Evolutionary conservation across 2,113 vertebrate species (phyloP).

Genomic region (Balaenoptera acutorostrata): DNA sequence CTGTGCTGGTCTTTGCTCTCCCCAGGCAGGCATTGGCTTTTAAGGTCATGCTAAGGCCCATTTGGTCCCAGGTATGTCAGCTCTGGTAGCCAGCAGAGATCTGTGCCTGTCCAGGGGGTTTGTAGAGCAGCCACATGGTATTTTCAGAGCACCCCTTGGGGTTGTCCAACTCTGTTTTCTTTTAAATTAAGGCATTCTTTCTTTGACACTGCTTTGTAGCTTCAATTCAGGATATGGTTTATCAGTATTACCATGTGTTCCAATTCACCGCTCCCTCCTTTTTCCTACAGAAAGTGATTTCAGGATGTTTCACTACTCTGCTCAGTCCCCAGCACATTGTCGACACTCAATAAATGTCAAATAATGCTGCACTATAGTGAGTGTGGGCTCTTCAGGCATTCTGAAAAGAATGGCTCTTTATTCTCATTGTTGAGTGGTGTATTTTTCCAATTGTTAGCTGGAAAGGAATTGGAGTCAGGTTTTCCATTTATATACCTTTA

Average conservation of each 20-base stretch:
- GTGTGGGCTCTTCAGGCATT: neutral
- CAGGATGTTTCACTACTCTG: neutral
- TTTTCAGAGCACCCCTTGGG: slow-evolving; percentile 39
- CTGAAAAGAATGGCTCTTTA: slow-evolving; percentile 47
- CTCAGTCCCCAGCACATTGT: slow-evolving; percentile 3
- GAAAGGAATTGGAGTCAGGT: slow-evolving; percentile 20
- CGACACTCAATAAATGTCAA: slow-evolving; percentile 65
- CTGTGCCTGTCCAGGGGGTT: neutral
- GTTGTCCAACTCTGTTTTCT: slow-evolving; percentile 53
- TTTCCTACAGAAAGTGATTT: slow-evolving; percentile 31
- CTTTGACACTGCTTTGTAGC: slow-evolving; percentile 12
- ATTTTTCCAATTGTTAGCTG: slow-evolving; percentile 45
- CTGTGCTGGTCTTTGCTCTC: slow-evolving; percentile 1
- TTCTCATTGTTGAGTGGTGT: slow-evolving; percentile 37
- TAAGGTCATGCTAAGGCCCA: slow-evolving; percentile 70
- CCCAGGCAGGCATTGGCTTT: neutral
- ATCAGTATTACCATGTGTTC: slow-evolving; percentile 37
- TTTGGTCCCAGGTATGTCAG: slow-evolving; percentile 66
- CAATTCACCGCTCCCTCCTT: neutral
- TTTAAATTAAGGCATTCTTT: slow-evolving; percentile 60
- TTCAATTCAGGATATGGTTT: slow-evolving; percentile 8
- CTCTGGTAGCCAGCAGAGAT: slow-evolving; percentile 26
- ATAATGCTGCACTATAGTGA: neutral
- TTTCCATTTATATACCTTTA: slow-evolving; percentile 45
- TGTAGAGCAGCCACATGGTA: neutral